A percentile compares a stretch with the other conserved stretches of the same genome.
These are phyloP conservation scores for Serripes groenlandicus DNA, from an alignment of 2,888 invertebrate genomes.

Conservation along the genomic window DNA sequence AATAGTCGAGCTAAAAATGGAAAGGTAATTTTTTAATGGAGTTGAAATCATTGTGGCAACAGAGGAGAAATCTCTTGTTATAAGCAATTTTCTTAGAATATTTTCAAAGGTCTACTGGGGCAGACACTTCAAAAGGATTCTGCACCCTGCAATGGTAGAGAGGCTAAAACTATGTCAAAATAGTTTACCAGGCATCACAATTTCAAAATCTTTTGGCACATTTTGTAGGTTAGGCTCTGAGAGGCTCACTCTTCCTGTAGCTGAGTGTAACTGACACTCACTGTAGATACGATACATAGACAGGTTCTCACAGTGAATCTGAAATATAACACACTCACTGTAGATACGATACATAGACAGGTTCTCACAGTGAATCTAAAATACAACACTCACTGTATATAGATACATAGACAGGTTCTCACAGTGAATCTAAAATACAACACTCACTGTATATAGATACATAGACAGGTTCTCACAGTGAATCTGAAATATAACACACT, in stretches of 20 bases:
- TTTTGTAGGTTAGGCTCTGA: constrained; percentile 97
- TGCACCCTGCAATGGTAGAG: too few relatives aligned
- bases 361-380: constrained; percentile 50
- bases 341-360: constrained; percentile 84
- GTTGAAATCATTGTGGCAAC: too few relatives aligned
- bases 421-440: too few relatives aligned
- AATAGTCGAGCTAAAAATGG: too few relatives aligned
- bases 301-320: constrained; percentile 64
- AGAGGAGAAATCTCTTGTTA: too few relatives aligned
- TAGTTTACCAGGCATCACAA: constrained; percentile 86
- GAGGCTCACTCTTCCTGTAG: constrained; percentile 94
- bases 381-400: too few relatives aligned
- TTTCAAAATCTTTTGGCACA: constrained; percentile 94
- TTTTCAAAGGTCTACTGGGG: too few relatives aligned
- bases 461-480: constrained; percentile 76
- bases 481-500: constrained; percentile 59
- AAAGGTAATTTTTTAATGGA: too few relatives aligned
- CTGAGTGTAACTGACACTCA: constrained; percentile 85
- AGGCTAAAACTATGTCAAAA: too few relatives aligned
- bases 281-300: constrained; percentile 84
- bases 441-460: constrained; percentile 81
- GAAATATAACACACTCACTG: constrained; percentile 67
- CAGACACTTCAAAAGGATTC: too few relatives aligned
- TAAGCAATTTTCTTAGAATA: too few relatives aligned
- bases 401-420: too few relatives aligned